phyloP scores from a whole-genome alignment of 1,140 invertebrate species.

The Ostrea edulis region DNA sequence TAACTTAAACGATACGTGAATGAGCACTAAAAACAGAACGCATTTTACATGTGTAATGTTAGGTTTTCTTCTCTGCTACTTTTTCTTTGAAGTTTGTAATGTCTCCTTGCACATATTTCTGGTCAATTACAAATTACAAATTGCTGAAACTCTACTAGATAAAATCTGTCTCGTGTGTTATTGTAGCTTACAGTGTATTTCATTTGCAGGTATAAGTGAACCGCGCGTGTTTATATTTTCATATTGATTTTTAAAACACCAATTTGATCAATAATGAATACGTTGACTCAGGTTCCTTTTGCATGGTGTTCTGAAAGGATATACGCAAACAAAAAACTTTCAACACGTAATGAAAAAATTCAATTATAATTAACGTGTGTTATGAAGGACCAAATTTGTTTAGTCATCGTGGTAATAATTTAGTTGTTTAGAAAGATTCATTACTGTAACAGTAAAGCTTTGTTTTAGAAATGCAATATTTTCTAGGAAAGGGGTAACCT shows the following conservation, averaged over 20 bases:
- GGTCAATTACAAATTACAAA: too few relatives aligned
- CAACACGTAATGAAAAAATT: not conserved
- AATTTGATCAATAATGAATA: constrained; percentile 24
- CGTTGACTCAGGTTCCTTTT: constrained; percentile 9
- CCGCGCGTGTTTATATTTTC: constrained; percentile 19
- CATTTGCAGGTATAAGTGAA: not conserved
- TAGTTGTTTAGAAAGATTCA: not conserved
- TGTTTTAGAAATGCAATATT: not conserved
- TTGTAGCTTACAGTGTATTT: not conserved
- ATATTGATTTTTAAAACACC: not conserved
- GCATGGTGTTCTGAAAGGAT: constrained; percentile 18
- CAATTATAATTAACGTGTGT: not conserved
- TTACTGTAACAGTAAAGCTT: not conserved
- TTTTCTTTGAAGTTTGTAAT: too few relatives aligned
- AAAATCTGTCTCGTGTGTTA: not conserved
- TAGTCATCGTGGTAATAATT: not conserved
- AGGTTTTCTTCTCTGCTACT: too few relatives aligned
- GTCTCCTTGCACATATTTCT: too few relatives aligned
- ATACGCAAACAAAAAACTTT: not conserved
- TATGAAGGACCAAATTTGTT: not conserved
- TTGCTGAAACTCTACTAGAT: too few relatives aligned
- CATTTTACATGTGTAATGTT: too few relatives aligned
- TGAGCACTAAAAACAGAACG: too few relatives aligned
- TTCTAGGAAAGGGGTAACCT: not conserved
- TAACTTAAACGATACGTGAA: too few relatives aligned